These are phyloP conservation scores for Philantomba maxwellii DNA, from an alignment of 2,113 vertebrate genomes.

Conservation along the genomic window DNA sequence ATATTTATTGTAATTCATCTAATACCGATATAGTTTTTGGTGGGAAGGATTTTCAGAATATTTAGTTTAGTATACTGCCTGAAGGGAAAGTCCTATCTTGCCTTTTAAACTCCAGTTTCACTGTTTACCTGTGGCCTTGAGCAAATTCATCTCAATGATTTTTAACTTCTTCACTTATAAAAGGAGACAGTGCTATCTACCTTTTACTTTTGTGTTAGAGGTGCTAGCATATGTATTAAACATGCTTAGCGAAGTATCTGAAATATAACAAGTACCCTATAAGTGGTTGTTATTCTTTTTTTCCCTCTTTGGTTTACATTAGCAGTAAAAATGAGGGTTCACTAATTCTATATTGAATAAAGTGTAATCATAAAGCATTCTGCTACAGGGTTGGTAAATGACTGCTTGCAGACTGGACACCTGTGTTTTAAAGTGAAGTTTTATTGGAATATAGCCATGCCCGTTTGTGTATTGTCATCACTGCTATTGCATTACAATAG, in stretches of 20 bases:
- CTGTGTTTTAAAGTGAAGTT: slow-evolving; percentile 5
- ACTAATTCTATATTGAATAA: not conserved
- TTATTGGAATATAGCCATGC: not conserved
- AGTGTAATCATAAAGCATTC: not conserved
- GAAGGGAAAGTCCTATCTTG: not conserved
- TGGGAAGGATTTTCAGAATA: not conserved
- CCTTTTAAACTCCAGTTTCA: not conserved
- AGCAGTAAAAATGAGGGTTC: not conserved
- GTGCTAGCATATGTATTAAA: not conserved
- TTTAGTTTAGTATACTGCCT: not conserved
- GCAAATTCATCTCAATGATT: not conserved
- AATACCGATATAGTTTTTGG: not conserved
- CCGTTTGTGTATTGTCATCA: not conserved
- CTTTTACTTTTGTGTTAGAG: not conserved
- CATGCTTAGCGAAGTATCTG: not conserved
- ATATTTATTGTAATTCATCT: not conserved
- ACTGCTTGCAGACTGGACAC: not conserved
- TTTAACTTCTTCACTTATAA: not conserved
- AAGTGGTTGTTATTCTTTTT: not conserved
- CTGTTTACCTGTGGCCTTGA: not conserved
- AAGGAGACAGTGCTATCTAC: not conserved
- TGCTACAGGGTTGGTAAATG: not conserved
- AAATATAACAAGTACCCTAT: not conserved
- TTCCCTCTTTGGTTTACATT: not conserved
- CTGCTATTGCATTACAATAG: not conserved